Conservation (phyloP, 2,888 invertebrate species). For the Pristionchus maxplancki region DNA sequence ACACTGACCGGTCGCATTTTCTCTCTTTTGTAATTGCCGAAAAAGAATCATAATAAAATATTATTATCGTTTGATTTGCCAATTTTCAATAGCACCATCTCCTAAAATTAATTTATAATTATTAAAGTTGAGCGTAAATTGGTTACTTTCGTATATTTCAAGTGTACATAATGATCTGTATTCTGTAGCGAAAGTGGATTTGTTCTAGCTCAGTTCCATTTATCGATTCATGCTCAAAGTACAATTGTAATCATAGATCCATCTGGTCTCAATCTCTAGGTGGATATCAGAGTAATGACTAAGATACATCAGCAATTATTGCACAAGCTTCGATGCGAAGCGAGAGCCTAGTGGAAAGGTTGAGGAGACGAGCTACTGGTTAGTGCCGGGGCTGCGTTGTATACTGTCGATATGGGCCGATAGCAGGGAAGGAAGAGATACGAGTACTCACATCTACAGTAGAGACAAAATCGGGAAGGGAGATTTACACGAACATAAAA, state of each 20-base stretch:
- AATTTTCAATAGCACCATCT: too few relatives aligned
- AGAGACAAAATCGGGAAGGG: constrained; percentile 4
- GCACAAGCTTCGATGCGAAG: constrained; percentile 38
- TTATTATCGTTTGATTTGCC: too few relatives aligned
- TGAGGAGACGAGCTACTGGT: not conserved
- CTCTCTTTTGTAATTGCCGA: not conserved
- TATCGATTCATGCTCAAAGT: not conserved
- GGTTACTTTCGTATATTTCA: too few relatives aligned
- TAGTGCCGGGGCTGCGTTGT: not conserved
- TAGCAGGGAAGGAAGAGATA: not conserved
- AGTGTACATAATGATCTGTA: too few relatives aligned
- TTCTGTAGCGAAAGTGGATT: too few relatives aligned
- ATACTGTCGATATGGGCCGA: constrained; percentile 16
- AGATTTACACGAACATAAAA: constrained; percentile 16
- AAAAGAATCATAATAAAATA: too few relatives aligned
- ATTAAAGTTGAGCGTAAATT: too few relatives aligned
- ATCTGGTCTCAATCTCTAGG: not conserved
- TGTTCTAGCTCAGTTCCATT: not conserved
- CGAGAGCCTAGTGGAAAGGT: not conserved
- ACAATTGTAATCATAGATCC: not conserved
- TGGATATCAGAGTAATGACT: not conserved
- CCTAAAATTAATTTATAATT: too few relatives aligned
- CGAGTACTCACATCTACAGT: not conserved
- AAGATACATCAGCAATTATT: not conserved
- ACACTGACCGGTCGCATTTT: not conserved